phyloP scores from a whole-genome alignment of 2,113 vertebrate species.

The Triplophysa siluroides region DNA sequence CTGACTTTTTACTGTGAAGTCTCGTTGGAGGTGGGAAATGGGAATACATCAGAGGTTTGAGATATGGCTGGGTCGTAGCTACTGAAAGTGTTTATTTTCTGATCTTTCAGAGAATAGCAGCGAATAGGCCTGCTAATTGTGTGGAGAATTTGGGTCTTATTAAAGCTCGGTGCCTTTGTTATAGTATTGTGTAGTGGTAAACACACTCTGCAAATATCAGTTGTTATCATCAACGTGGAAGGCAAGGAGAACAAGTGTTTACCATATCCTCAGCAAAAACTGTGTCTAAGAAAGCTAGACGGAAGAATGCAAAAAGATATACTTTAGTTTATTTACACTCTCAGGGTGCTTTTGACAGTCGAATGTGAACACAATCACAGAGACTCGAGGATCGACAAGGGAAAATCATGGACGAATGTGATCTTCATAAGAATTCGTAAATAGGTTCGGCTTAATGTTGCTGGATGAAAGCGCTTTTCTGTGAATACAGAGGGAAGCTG shows the following conservation, averaged over 20 bases:
- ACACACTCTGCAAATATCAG: not conserved
- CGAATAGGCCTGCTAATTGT: not conserved
- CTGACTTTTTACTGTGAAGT: conserved; percentile 30
- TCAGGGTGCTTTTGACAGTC: not conserved
- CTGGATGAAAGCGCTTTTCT: conserved; percentile 16
- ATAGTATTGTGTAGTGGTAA: not conserved
- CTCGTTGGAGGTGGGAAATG: conserved; percentile 1
- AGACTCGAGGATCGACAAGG: not conserved
- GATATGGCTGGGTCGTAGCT: not conserved
- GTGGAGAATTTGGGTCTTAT: conserved; percentile 2
- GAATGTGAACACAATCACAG: not conserved
- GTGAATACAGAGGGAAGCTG: conserved; percentile 24
- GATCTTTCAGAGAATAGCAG: not conserved
- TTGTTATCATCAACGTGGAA: not conserved
- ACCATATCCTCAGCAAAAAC: not conserved
- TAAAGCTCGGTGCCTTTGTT: not conserved
- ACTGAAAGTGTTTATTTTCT: not conserved
- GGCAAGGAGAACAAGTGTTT: not conserved
- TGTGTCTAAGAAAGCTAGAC: not conserved
- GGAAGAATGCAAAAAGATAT: not conserved
- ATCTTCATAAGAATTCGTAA: conserved; percentile 33
- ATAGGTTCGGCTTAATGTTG: conserved; percentile 11
- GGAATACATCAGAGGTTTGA: not conserved
- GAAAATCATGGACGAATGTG: conserved; percentile 7
- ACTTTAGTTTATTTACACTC: not conserved